Evolutionary conservation across 2,888 invertebrate species (phyloP).

Genomic region (Gasteruption jaculator): DNA sequence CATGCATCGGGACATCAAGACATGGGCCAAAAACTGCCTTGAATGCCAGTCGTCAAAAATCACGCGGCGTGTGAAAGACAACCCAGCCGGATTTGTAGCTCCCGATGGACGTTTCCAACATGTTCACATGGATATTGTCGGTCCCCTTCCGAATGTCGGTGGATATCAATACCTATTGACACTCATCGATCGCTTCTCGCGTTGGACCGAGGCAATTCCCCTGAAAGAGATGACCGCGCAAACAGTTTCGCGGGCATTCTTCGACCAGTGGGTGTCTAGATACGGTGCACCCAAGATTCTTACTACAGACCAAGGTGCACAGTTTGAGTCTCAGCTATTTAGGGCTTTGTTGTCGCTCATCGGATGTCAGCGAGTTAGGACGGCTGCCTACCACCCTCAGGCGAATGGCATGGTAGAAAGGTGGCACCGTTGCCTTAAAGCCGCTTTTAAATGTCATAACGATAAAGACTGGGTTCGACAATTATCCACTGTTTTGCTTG

Average conservation of each 20-base stretch:
- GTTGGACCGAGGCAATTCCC: conserved; percentile 22
- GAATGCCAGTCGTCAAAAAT: conserved; percentile 5
- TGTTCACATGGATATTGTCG: conserved; percentile 6
- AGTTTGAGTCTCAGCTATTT: conserved; percentile 42
- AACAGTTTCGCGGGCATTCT: conserved; percentile 19
- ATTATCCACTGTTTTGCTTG: conserved; percentile 26
- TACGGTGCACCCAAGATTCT: conserved; percentile 22
- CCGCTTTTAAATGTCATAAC: conserved; percentile 24
- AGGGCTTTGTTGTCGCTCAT: conserved; percentile 18
- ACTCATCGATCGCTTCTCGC: no score
- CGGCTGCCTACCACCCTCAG: conserved; percentile 25
- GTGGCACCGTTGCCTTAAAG: conserved; percentile 29
- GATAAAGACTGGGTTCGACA: conserved; percentile 19
- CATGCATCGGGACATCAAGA: background rate
- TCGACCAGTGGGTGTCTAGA: conserved; percentile 21
- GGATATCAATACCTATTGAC: no score
- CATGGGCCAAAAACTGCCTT: background rate
- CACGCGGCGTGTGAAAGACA: background rate
- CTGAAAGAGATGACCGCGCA: conserved; percentile 18
- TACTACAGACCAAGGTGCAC: conserved; percentile 39
- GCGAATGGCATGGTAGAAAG: conserved; percentile 31
- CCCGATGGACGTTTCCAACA: conserved; percentile 9
- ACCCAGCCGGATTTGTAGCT: conserved; percentile 1
- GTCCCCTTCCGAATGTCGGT: conserved; percentile 9
- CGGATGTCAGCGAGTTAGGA: conserved; percentile 17